Conservation (phyloP, 2,797 vertebrate genomes). For the Podarcis siculus region DNA sequence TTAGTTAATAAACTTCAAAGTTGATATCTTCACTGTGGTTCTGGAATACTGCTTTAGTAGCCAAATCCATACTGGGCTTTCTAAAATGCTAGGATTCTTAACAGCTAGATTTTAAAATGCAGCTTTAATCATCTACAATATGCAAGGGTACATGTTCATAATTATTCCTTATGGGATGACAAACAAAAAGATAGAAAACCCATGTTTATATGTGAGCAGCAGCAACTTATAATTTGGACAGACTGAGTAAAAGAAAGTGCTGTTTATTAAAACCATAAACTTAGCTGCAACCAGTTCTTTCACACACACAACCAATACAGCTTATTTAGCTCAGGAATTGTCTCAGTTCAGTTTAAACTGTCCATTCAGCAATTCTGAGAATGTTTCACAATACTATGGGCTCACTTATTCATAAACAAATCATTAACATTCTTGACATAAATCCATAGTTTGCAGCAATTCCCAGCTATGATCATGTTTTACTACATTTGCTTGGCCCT, state of each 20-base stretch:
- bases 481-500: slow-evolving; percentile 75
- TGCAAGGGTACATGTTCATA: neutral
- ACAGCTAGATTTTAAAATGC: neutral
- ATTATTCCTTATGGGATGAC: neutral
- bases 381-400: slow-evolving; percentile 77
- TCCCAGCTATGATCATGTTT: slow-evolving; percentile 79
- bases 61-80: slow-evolving; percentile 1
- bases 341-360: slow-evolving; percentile 71
- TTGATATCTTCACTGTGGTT: neutral
- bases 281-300: slow-evolving; percentile 64
- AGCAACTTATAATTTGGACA: slow-evolving; percentile 28
- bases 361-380: slow-evolving; percentile 77
- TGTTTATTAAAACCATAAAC: slow-evolving; percentile 68
- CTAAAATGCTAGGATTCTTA: slow-evolving; percentile 14
- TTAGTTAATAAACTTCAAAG: slow-evolving; percentile 37
- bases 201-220: slow-evolving; percentile 16
- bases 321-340: slow-evolving; percentile 71
- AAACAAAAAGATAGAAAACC: slow-evolving; percentile 29
- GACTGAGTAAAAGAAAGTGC: slow-evolving; percentile 64
- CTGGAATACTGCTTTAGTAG: neutral
- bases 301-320: slow-evolving; percentile 63
- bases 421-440: slow-evolving; percentile 86
- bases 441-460: slow-evolving; percentile 79
- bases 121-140: slow-evolving; percentile 10
- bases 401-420: slow-evolving; percentile 83